phyloP scores from a whole-genome alignment of 2,888 invertebrate genomes.

The Chelonus formosanus region DNA sequence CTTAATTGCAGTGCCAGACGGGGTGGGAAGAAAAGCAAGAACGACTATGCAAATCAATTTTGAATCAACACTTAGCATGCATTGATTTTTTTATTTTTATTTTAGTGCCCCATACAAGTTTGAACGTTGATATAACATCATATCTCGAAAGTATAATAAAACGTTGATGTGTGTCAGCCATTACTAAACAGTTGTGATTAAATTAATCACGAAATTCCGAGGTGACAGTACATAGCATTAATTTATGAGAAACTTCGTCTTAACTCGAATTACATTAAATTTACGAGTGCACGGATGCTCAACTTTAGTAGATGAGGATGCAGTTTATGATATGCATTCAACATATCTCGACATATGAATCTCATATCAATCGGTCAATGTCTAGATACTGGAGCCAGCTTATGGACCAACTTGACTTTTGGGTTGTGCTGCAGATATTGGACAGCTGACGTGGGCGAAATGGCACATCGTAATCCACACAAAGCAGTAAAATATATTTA shows the following conservation, averaged over 20 bases:
- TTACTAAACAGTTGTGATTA: conserved; percentile 14
- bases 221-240: background rate
- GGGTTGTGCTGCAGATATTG: background rate
- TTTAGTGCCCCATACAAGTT: background rate
- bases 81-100: conserved; percentile 20
- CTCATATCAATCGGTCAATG: conserved; percentile 10
- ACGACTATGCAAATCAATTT: conserved; percentile 45
- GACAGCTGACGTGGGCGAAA: conserved; percentile 10
- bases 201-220: conserved; percentile 11
- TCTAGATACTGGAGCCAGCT: background rate
- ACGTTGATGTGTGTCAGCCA: conserved; percentile 1
- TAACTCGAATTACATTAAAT: conserved; percentile 6
- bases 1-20: conserved; percentile 40
- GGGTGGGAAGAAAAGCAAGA: conserved; percentile 30
- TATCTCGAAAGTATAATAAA: conserved; percentile 1
- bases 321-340: background rate
- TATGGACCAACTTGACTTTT: background rate
- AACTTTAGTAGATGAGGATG: background rate
- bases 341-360: conserved; percentile 8
- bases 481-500: background rate
- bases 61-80: conserved; percentile 35
- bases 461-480: background rate
- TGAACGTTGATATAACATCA: background rate
- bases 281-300: background rate
- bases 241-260: conserved; percentile 1